Evolutionary conservation across 2,797 vertebrate genomes (phyloP), one percentile per base, ranked within the genome.

Genomic region (Amazonetta brasiliensis): DNA sequence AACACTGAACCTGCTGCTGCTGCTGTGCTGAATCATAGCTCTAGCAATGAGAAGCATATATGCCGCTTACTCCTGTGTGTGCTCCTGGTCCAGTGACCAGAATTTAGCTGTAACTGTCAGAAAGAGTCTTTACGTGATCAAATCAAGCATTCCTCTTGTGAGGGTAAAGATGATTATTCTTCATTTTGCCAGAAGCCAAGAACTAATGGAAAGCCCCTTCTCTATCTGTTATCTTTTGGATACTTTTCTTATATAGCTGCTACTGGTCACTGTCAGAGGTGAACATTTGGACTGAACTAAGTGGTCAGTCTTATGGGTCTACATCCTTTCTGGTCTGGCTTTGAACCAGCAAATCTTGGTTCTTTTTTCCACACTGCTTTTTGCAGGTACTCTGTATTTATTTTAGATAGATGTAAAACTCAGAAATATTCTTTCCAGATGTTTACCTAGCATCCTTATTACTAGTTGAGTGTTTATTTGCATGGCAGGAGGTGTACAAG

Each of bases 1-100:
- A 84, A n/a, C 1, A 1, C 3, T 46, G 71, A 52, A 31, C 5
- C 20, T 3, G 0, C 11, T n/a, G 30, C 20, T 3, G 0, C 11
- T n/a, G 30, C 7, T 7, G 5, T 35, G 10, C 54, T 73, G 71
- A 62, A 84, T 22, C 62, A 19, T 30, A 62, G n/a, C 21, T 87
- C 46, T 58, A 15, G 18, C 11, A 11, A 6, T 71, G 39, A 54
- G 63, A 76, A 59, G 33, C 30, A 75, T 39, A 25, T 77, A 35
- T 62, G 22, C 28, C 12, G 5, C 48, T 55, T 50, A 23, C 50
- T 64, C 30, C 50, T 30, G 12, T 39, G 5, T 39, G 35, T 19
- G 11, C 20, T 39, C 33, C 58, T 39, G 12, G 8, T 39, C 28
- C 74, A 56, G 33, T 1, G 1, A 31, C 11, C n/a, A 71, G 50